phyloP scores from a whole-genome alignment of 2,113 vertebrate genomes.

The Ophthalmolycus amberensis region DNA sequence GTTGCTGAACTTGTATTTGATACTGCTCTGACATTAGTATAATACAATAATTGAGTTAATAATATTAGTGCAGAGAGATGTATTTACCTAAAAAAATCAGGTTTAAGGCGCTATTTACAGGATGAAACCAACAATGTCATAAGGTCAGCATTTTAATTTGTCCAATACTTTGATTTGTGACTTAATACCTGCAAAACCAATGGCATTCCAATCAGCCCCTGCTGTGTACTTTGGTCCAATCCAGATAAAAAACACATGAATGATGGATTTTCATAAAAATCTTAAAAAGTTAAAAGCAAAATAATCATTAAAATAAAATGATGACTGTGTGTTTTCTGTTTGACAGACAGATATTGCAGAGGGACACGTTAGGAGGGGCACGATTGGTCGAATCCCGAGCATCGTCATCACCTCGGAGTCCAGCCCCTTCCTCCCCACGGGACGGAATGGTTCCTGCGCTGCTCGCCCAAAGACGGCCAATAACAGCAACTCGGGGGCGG shows the following conservation, averaged over 20 bases:
- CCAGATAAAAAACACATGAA: neutral
- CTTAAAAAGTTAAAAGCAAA: neutral
- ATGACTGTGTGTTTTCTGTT: neutral
- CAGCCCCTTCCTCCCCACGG: conserved; percentile 73
- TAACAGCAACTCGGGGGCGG: conserved; percentile 39
- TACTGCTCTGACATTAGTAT: neutral
- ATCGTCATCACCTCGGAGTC: conserved; percentile 81
- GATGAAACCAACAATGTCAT: neutral
- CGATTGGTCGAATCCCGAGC: conserved; percentile 78
- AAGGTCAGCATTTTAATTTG: neutral
- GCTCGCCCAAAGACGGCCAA: conserved; percentile 35
- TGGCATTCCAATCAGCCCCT: neutral
- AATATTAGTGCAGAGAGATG: neutral
- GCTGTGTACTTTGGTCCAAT: neutral
- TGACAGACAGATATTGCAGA: conserved; percentile 66
- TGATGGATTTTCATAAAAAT: too few species aligned
- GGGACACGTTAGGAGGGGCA: conserved; percentile 37
- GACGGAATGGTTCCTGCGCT: conserved; percentile 52
- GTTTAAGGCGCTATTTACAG: neutral
- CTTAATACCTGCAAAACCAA: neutral
- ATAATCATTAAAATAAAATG: neutral
- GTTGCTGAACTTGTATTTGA: neutral
- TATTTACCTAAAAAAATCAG: neutral
- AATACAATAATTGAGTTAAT: neutral
- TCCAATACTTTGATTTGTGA: neutral